Evolutionary conservation across 2,113 vertebrate genomes (phyloP), one percentile per base, ranked within the genome.

Genomic region (Prolemur simus): DNA sequence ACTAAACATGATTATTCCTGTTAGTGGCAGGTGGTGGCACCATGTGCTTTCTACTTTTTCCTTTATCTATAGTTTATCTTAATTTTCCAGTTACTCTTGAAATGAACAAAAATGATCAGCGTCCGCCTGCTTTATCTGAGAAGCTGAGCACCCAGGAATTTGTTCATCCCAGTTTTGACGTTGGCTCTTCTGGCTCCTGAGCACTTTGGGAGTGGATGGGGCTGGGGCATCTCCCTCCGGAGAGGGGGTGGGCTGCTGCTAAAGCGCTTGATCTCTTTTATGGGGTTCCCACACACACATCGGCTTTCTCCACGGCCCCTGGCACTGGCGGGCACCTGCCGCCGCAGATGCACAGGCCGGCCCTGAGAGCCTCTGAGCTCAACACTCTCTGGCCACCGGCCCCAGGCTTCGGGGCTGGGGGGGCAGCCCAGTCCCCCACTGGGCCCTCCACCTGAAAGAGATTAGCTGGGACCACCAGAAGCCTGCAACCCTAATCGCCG

Each of bases 401-500:
- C 97, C 97, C 39, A 13, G 8, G 78, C 60, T 95, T 96, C 93
- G 74, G 98, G 98, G 96, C 85, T 96, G 95, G 91, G 97, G 94
- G 89, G 97, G 97, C 98, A 7, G 81, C 71, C 49, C 89, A 97
- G 98, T 97, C 96, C 12, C 97, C 98, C 91, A 87, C 98, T 91
- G 93, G 97, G 98, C 98, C 99, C 99, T 99, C 99, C 99, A 99
- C 99, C 99, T 99, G 99, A 98, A 98, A 98, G 98, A 99, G 99
- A 99, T 99, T 99, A 99, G 98, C 96, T 60, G 87, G 98, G 98
- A 99, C 99, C 99, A 99, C 99, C 99, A 99, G 99, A 99, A 99
- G 99, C 99, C 99, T 98, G 96, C 98, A 97, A 97, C 97, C 98
- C 98, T 99, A 99, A 99, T 99, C 99, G 98, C 98, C 76, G 98